Evolutionary conservation across 2,113 vertebrate genomes (phyloP), one percentile per base, ranked within the genome.

Genomic region (Atherinomorus stipes): DNA sequence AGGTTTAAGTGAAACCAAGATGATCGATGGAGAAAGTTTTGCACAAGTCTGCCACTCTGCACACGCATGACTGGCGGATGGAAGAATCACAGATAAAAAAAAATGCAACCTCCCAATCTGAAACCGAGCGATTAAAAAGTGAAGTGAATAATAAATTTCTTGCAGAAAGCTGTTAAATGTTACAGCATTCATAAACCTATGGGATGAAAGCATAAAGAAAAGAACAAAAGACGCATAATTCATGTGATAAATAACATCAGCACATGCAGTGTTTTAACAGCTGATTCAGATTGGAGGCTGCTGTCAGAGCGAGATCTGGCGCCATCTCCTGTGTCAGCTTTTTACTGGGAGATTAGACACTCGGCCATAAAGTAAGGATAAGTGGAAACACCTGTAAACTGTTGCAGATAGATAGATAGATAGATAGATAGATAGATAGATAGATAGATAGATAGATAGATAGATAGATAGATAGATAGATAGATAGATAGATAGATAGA

Each of bases 311-410:
- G 37, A 26, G 47, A 73, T 78, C 28, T 88, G 67, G 73, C 74
- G 71, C 85, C 83, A 78, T 25, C 88, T 85, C 4, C 84, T 74
- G 85, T 12, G 1, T 58, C 53, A 4, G 26, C 16, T 23, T 53
- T 61, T 81, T 51, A 82, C 34, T 4, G 3, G 28, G 53, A 56
- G 31, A 31, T 31, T 19, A 57, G 22, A 34, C 19, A 18, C 44
- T 1, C 4, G 16, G 16, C 18, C 2, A n/a, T 47, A 7, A 47
- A 47, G n/a, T 47, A n/a, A 12, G 42, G 16, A 44, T 7, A n/a
- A 47, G 18, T 47, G 44, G 9, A 13, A 42, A 42, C 40, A 42
- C 15, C 11, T 42, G 40, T 15, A 37, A 37, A 7, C 34, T 37
- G 34, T 11, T 9, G 34, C 12, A 52, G 51, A 52, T 1, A 52